phyloP scores from a whole-genome alignment of 2,888 invertebrate species.

The Cylloceria caligata region DNA sequence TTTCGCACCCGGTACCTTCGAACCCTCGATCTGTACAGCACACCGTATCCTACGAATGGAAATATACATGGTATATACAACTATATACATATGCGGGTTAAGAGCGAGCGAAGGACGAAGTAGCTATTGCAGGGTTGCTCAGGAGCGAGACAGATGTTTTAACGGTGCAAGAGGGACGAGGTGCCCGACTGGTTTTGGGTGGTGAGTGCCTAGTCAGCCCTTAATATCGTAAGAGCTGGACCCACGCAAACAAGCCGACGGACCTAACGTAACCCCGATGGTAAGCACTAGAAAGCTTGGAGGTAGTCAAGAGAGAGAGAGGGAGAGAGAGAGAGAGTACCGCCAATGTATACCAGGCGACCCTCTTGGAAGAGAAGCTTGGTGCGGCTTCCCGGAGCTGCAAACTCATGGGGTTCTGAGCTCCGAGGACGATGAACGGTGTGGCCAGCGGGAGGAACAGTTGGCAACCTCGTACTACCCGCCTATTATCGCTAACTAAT shows the following conservation, averaged over 20 bases:
- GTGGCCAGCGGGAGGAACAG: conserved; percentile 44
- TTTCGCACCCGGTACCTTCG: conserved; percentile 53
- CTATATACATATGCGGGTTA: conserved; percentile 38
- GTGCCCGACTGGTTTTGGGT: conserved; percentile 66
- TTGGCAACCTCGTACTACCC: conserved; percentile 40
- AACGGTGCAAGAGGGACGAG: conserved; percentile 47
- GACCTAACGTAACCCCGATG: conserved; percentile 78
- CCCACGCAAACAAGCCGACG: conserved; percentile 81
- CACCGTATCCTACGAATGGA: conserved; percentile 28
- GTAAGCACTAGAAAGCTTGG: conserved; percentile 81
- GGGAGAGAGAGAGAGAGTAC: no score
- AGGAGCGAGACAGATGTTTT: conserved; percentile 47
- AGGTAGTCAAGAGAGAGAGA: conserved; percentile 28
- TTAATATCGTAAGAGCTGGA: conserved; percentile 84
- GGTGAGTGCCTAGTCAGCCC: conserved; percentile 83
- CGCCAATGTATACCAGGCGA: conserved; percentile 42
- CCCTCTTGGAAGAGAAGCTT: conserved; percentile 60
- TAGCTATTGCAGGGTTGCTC: conserved; percentile 44
- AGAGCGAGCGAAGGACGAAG: conserved; percentile 47
- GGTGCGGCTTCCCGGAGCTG: conserved; percentile 45
- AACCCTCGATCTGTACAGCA: conserved; percentile 61
- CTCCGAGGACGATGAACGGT: conserved; percentile 39
- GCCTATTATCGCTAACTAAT: conserved; percentile 84
- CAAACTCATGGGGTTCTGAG: conserved; percentile 42
- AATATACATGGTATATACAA: conserved; percentile 27